Conservation (phyloP, 1,140 invertebrate species). For the Argopecten irradians region DNA sequence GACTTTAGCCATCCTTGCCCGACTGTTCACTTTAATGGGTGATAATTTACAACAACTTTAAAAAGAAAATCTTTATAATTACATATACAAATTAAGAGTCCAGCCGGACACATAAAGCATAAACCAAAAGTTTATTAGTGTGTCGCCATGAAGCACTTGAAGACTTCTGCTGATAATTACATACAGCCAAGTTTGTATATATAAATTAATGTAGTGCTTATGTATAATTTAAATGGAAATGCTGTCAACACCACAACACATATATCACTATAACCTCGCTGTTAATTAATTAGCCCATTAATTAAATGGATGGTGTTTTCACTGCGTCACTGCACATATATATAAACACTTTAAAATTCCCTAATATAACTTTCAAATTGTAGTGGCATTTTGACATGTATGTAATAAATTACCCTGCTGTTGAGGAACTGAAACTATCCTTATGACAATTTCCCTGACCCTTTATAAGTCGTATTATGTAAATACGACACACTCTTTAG, state of each 20-base stretch:
- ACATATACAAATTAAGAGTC: too few species aligned
- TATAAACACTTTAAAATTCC: not conserved
- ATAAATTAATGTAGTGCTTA: not conserved
- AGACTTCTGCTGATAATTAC: not conserved
- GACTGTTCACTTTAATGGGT: too few species aligned
- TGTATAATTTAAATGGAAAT: not conserved
- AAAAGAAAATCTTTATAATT: too few species aligned
- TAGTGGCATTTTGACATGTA: not conserved
- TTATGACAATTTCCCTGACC: not conserved
- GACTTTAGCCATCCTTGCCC: too few species aligned
- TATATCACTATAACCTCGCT: not conserved
- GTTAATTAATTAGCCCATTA: conserved; percentile 10
- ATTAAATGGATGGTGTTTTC: not conserved
- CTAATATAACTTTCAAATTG: not conserved
- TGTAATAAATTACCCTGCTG: not conserved
- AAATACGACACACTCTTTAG: not conserved
- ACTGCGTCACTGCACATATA: not conserved
- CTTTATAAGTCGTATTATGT: not conserved
- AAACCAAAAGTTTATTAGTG: too few species aligned
- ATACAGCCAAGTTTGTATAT: not conserved
- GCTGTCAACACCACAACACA: not conserved
- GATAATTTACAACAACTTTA: too few species aligned
- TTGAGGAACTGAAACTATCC: not conserved
- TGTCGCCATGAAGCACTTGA: too few species aligned
- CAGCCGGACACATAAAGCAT: too few species aligned